These are phyloP conservation scores for Lordiphosa andalusiaca DNA, from an alignment of 2,888 invertebrate genomes.

Conservation along the genomic window DNA sequence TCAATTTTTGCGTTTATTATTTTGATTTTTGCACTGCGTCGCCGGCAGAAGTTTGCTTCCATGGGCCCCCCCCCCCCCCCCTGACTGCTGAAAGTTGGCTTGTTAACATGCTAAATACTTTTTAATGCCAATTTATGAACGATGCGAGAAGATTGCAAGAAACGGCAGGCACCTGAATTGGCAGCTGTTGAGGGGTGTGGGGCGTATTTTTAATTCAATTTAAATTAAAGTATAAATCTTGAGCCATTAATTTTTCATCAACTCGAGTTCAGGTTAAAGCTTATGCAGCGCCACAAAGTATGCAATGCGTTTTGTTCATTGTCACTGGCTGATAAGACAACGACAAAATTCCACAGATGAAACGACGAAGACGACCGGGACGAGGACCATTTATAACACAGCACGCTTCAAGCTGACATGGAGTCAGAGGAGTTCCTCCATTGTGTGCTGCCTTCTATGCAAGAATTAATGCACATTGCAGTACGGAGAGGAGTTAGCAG, in stretches of 20 bases:
- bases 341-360: slow-evolving; percentile 43
- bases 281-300: slow-evolving; percentile 34
- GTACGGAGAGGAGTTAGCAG: slow-evolving; percentile 10
- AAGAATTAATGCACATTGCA: slow-evolving; percentile 63
- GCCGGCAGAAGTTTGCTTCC: slow-evolving; percentile 6
- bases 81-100: slow-evolving; percentile 28
- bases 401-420: slow-evolving; percentile 48
- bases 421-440: slow-evolving; percentile 38
- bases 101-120: slow-evolving; percentile 70
- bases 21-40: slow-evolving; percentile 26
- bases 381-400: slow-evolving; percentile 60
- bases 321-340: slow-evolving; percentile 49
- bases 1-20: slow-evolving; percentile 52
- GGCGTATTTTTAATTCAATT: too few relatives aligned
- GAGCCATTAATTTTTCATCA: not conserved
- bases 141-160: slow-evolving; percentile 1
- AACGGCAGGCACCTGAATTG: slow-evolving; percentile 1
- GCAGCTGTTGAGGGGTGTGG: too few relatives aligned
- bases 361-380: slow-evolving; percentile 17
- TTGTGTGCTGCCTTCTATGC: slow-evolving; percentile 47
- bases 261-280: slow-evolving; percentile 10
- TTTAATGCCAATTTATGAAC: slow-evolving; percentile 60
- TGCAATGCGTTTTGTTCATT: slow-evolving; percentile 42
- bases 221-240: too few relatives aligned
- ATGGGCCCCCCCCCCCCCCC: too few relatives aligned